A percentile compares a stretch with the other conserved stretches of the same genome.
phyloP scores from a whole-genome alignment of 2,113 vertebrate species.

The Xiphias gladius region DNA sequence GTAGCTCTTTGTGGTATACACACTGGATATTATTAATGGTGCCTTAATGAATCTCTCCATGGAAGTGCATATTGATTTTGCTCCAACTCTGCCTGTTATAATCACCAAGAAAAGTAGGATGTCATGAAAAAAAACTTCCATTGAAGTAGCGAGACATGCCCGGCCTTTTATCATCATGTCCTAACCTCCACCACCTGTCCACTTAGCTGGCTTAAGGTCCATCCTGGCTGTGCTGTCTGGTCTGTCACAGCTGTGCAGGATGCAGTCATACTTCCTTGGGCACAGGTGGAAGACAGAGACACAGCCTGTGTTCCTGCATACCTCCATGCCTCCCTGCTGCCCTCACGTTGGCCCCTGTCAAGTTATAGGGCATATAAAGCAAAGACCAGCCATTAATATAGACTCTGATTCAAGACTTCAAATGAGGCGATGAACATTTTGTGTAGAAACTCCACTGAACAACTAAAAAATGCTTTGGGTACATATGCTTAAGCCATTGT shows the following conservation, averaged over 20 bases:
- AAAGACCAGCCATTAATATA: neutral
- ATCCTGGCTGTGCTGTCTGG: constrained; percentile 1
- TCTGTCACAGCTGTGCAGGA: constrained; percentile 46
- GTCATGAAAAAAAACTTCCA: neutral
- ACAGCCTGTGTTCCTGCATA: constrained; percentile 29
- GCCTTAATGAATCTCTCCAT: neutral
- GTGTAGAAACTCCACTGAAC: neutral
- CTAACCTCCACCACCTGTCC: constrained; percentile 6
- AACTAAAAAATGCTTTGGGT: neutral
- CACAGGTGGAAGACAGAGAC: constrained; percentile 51
- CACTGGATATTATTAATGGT: neutral
- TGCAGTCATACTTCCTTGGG: constrained; percentile 43
- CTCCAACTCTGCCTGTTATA: neutral
- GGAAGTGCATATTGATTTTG: neutral
- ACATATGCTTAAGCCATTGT: neutral
- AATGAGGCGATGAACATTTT: constrained; percentile 5
- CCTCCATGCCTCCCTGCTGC: constrained; percentile 1
- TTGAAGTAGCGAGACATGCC: neutral
- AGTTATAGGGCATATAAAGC: neutral
- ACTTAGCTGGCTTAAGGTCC: neutral
- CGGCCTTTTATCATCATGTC: neutral
- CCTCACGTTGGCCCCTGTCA: constrained; percentile 5
- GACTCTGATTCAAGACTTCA: neutral
- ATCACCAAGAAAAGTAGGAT: neutral
- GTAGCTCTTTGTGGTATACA: neutral